Base-by-base conservation (phyloP, 2,113 vertebrate species). In the Centrocercus urophasianus region DNA sequence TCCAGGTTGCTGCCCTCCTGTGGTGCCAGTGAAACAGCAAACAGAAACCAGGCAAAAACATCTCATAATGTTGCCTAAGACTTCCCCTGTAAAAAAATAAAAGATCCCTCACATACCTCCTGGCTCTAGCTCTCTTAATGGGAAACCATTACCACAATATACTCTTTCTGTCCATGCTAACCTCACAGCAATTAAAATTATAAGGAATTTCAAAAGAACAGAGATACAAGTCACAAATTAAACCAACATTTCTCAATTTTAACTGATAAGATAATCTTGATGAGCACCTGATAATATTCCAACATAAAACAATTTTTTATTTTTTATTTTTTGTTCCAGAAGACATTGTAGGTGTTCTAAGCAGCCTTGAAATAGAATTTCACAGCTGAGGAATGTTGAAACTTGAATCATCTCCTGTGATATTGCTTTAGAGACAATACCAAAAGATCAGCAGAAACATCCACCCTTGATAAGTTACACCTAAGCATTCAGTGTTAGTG, bases 91-190 rank as follows among this genome's bases (percentile, higher is more conserved):
- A 76, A 93, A 88, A 43, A 5, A 34, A 61, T 70, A 19, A 57
- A 1, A 0, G 21, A 34, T 0, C 6, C 8, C 8, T 2, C 34
- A 19, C 0, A 0, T 28, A 9, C 11, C 13, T 86, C 45, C 14
- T 19, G 43, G 13, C 10, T 63, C n/a, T 34, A 91, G 42, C 24
- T 82, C 70, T 18, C 12, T 27, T 2, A 36, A 40, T 8, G 7
- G 61, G 67, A 54, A 28, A 85, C 16, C 24, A 10, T 60, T 84
- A 60, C 8, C 28, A 47, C 16, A 30, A 60, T 12, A 16, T 6
- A 8, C 8, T 82, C n/a, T 12, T 61, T 76, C 36, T 60, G n/a
- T 32, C 56, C 38, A 21, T 16, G 13, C 6, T 60, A 32, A 50
- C 10, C 10, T 50, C 52, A 77, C 7, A 64, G 42, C 5, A 87